A percentile compares a stretch with the other conserved stretches of the same genome.
Evolutionary conservation across 2,888 invertebrate genomes (phyloP).

Genomic region (Camptogramma bilineatum): DNA sequence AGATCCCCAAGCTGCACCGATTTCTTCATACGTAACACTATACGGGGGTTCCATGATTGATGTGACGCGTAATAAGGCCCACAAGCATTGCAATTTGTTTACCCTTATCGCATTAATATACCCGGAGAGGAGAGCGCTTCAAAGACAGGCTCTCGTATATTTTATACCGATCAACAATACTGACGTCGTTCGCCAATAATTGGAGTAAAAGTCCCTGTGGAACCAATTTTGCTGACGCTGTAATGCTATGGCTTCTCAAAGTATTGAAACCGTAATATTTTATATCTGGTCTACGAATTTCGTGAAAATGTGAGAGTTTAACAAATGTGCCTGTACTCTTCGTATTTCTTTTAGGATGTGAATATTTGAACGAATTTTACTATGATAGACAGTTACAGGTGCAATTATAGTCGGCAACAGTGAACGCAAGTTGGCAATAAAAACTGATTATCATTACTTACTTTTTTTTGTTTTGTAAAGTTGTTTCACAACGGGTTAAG

Average conservation of each 20-base stretch:
- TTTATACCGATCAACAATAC: constrained; percentile 79
- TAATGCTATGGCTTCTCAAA: background rate
- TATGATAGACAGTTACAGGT: background rate
- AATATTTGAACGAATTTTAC: background rate
- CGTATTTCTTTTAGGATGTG: background rate
- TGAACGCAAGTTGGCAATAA: no score
- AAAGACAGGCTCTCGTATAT: constrained; percentile 72
- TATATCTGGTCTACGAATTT: background rate
- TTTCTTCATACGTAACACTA: constrained; percentile 61
- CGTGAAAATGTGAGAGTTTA: background rate
- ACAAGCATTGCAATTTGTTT: constrained; percentile 84
- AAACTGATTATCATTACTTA: no score
- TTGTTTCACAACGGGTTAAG: no score
- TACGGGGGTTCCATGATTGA: constrained; percentile 80
- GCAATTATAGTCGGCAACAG: no score
- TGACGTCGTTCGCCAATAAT: constrained; percentile 74
- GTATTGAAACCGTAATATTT: background rate
- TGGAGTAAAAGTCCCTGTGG: constrained; percentile 78
- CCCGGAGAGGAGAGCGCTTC: constrained; percentile 60
- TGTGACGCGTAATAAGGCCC: constrained; percentile 83
- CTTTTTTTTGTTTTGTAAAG: no score
- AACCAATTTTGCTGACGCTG: constrained; percentile 75
- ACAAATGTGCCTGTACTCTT: background rate
- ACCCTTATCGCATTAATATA: constrained; percentile 80
- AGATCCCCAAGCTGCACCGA: constrained; percentile 41